Base-by-base conservation (phyloP, 1,140 invertebrate species). In the Megathymus violae region DNA sequence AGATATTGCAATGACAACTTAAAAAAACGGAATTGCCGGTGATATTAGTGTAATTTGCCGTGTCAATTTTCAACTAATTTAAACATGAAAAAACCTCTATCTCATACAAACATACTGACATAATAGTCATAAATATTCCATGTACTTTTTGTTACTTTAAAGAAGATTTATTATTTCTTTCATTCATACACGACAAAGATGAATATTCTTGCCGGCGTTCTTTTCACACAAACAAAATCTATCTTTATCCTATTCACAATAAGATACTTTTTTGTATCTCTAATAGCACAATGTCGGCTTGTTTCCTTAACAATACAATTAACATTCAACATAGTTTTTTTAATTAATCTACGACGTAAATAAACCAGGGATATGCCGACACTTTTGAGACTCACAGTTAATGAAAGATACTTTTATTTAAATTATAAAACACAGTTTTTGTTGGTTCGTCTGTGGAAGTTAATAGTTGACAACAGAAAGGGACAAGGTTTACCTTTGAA, bases 291-390 rank as follows among this genome's bases (percentile, higher is more conserved):
- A n/a, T 36, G 34, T 36, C 34, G 34, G 34, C 34, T 36, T 36
- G 34, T 36, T 4, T 31, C 27, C 27, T 4, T 31, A 36, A 36
- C 34, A 36, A 36, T 36, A 36, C 11, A 36, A 36, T 36, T 36
- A 36, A 36, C 34, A 36, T 36, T 36, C 11, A n/a, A n/a, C 10
- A 36, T 36, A 10, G 34, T 36, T 36, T 36, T 36, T 36, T 36
- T 36, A 36, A 36, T 36, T 36, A 36, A 36, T 36, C 34, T 11
- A 36, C 34, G 34, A 36, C 34, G 34, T 36, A 36, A 36, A 11
- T 36, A 36, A 36, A 36, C 34, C 11, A 36, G 34, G n/a, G 34
- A n/a, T 11, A n/a, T 36, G 34, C 4, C 34, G 10, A 36, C 34
- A 9, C 27, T 31, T 36, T 36, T 11, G 34, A 36, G 9, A 11